Percentiles rank a stretch among this genome's conserved stretches.
phyloP scores from a whole-genome alignment of 53 echinoderm and acorn worm species.

The Holothuria scabra region DNA sequence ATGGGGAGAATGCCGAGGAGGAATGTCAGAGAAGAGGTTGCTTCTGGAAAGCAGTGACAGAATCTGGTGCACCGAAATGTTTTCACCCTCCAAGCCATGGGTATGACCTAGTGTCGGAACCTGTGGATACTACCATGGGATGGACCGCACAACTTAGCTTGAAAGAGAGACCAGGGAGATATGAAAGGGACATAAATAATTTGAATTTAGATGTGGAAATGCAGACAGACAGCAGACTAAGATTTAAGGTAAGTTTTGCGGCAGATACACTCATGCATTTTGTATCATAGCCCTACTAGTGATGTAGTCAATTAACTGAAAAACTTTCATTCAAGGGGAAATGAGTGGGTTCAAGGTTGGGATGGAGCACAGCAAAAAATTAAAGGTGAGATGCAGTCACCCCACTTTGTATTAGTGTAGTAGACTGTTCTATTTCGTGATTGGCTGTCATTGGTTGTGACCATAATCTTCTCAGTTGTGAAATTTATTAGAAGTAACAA shows the following conservation, averaged over 20 bases:
- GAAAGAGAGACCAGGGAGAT: conserved; percentile 52
- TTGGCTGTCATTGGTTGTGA: no score
- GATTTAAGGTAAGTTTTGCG: conserved; percentile 75
- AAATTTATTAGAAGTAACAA: no score
- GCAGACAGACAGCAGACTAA: conserved; percentile 62
- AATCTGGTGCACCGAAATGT: conserved; percentile 65
- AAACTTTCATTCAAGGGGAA: no score
- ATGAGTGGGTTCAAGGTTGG: no score
- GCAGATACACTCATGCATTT: no score
- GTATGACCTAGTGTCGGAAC: conserved; percentile 49
- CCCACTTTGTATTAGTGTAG: no score
- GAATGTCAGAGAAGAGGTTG: conserved; percentile 71
- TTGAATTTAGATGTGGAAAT: conserved; percentile 68
- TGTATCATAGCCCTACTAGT: no score
- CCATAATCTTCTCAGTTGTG: no score
- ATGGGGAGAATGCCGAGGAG: conserved; percentile 20
- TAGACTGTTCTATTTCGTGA: no score
- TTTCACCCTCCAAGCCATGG: conserved; percentile 75
- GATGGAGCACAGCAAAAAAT: no score
- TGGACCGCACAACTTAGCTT: conserved; percentile 56
- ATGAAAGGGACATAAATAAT: conserved; percentile 51
- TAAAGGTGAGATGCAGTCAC: no score
- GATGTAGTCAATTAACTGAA: no score
- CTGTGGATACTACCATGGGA: conserved; percentile 57
- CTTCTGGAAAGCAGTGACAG: conserved; percentile 61